Conservation (phyloP, 1,140 invertebrate species). For the Mycetomoellerius zeteki region DNA sequence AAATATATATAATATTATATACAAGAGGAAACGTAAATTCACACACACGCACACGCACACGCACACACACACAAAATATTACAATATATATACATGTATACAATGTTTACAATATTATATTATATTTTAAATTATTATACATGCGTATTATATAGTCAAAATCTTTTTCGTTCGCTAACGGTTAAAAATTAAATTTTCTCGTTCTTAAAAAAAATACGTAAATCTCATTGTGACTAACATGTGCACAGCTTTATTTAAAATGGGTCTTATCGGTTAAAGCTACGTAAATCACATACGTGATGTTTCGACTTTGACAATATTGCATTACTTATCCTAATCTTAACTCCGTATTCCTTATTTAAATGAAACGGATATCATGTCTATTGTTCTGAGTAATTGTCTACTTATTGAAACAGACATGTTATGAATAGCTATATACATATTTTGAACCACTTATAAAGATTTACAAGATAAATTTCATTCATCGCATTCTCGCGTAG, state of each 20-base stretch:
- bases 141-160: not conserved
- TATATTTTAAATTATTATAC: not conserved
- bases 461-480: not conserved
- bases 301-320: conserved; percentile 1
- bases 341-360: not conserved
- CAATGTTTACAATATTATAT: not conserved
- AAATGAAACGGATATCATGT: not conserved
- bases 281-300: not conserved
- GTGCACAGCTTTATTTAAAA: conserved; percentile 37
- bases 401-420: not conserved
- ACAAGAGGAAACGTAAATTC: no score
- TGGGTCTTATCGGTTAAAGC: conserved; percentile 58
- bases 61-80: not conserved
- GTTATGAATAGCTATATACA: conserved; percentile 22
- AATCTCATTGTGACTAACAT: not conserved
- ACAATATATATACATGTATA: not conserved
- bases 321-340: not conserved
- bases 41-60: no score
- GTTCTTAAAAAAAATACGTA: no score
- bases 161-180: no score
- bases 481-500: not conserved
- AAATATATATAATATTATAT: no score
- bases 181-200: no score
- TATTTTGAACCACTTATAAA: not conserved
- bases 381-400: not conserved